These are phyloP conservation scores for Drosophila azteca DNA, from an alignment of 1,140 invertebrate species.

Conservation along the genomic window DNA sequence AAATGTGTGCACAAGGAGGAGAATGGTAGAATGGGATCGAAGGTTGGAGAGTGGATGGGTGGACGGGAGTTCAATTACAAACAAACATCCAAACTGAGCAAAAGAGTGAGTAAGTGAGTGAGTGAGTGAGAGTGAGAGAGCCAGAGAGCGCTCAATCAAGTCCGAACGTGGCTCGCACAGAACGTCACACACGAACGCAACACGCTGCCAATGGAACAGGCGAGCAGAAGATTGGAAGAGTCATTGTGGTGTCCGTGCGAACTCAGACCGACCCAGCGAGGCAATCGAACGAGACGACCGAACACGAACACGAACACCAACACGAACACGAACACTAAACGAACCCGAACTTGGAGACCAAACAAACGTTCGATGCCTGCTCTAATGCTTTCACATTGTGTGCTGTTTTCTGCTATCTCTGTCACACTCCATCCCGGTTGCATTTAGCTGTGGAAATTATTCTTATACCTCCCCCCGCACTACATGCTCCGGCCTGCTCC, in stretches of 20 bases:
- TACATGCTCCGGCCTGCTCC: not conserved
- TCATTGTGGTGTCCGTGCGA: slow-evolving; percentile 63
- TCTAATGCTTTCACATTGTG: too few relatives aligned
- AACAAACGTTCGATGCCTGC: slow-evolving; percentile 11
- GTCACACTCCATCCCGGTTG: slow-evolving; percentile 12
- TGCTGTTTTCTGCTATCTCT: slow-evolving; percentile 2
- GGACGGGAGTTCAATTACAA: slow-evolving; percentile 56
- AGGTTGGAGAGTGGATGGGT: too few relatives aligned
- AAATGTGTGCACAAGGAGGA: slow-evolving; percentile 56
- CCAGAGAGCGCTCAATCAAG: slow-evolving; percentile 19
- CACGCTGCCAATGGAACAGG: slow-evolving; percentile 72
- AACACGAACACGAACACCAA: slow-evolving; percentile 43
- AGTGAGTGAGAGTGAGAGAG: too few relatives aligned
- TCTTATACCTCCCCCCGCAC: slow-evolving; percentile 36
- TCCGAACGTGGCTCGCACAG: slow-evolving; percentile 57
- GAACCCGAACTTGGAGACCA: slow-evolving; percentile 23
- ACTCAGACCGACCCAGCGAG: slow-evolving; percentile 49
- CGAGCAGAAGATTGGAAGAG: slow-evolving; percentile 54
- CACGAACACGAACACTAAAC: slow-evolving; percentile 27
- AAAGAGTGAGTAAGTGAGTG: too few relatives aligned
- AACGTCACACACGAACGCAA: slow-evolving; percentile 83
- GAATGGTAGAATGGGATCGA: slow-evolving; percentile 15
- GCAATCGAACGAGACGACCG: slow-evolving; percentile 31
- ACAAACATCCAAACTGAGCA: slow-evolving; percentile 2
- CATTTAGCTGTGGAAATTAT: slow-evolving; percentile 55